These are phyloP conservation scores for Drosophila triauraria DNA, from an alignment of 1,140 invertebrate genomes.

Conservation along the genomic window DNA sequence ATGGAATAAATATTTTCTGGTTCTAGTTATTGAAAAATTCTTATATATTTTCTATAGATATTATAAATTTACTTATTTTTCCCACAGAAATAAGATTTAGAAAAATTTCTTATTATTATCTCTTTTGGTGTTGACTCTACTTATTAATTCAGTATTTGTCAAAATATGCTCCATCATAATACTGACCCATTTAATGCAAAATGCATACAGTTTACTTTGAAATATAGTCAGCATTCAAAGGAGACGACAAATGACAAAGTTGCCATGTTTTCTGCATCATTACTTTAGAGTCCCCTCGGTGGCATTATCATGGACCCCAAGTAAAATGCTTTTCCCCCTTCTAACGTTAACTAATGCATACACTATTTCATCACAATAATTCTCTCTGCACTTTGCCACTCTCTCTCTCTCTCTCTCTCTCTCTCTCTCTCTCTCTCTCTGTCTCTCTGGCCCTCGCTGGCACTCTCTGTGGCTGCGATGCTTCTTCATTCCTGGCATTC, in stretches of 20 bases:
- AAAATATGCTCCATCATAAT: constrained; percentile 1
- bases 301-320: constrained; percentile 31
- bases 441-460: background rate
- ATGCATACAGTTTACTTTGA: constrained; percentile 20
- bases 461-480: constrained; percentile 37
- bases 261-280: constrained; percentile 48
- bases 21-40: too few species aligned
- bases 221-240: constrained; percentile 24
- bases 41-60: too few species aligned
- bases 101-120: too few species aligned
- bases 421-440: background rate
- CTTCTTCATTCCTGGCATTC: constrained; percentile 76
- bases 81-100: too few species aligned
- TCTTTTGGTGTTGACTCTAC: background rate
- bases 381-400: constrained; percentile 27
- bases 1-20: too few species aligned
- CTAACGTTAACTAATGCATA: constrained; percentile 61
- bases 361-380: constrained; percentile 60
- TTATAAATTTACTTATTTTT: too few species aligned
- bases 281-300: constrained; percentile 31
- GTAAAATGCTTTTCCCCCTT: constrained; percentile 4
- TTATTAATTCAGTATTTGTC: background rate
- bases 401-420: background rate
- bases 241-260: constrained; percentile 36
- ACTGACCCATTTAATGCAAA: constrained; percentile 37